Conservation (phyloP, 2,797 vertebrate species). For the Rhinoraja longicauda region DNA sequence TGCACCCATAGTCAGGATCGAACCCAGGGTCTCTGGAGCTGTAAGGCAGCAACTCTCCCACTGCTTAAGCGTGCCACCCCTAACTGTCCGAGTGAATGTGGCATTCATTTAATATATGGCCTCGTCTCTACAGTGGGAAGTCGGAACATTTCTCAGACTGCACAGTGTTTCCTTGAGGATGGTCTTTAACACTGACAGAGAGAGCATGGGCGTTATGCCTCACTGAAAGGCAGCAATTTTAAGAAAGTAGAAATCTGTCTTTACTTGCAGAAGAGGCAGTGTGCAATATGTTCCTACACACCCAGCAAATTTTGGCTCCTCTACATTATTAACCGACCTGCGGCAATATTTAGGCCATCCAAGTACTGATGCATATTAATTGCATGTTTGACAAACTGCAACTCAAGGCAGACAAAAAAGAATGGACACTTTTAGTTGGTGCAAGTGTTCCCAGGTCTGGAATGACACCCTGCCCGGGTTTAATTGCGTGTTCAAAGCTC, state of each 20-base stretch:
- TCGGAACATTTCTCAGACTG: neutral
- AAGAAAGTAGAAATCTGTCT: neutral
- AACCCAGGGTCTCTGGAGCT: no score
- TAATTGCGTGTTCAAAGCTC: neutral
- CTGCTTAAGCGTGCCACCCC: no score
- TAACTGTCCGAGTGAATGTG: neutral
- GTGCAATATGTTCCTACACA: neutral
- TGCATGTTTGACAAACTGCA: neutral
- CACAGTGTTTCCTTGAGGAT: neutral
- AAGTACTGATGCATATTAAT: neutral
- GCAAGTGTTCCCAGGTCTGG: neutral
- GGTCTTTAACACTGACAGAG: neutral
- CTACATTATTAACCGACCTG: neutral
- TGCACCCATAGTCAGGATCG: no score
- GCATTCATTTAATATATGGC: neutral
- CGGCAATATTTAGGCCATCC: neutral
- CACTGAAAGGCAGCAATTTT: neutral
- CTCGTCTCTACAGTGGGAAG: neutral
- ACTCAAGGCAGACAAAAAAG: neutral
- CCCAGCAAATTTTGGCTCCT: neutral
- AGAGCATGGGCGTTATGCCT: neutral
- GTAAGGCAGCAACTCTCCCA: no score
- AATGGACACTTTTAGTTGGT: neutral
- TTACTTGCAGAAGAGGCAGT: neutral
- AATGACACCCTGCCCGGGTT: neutral